Conservation (phyloP, 2,797 vertebrate species). For the Liparis tanakae region DNA sequence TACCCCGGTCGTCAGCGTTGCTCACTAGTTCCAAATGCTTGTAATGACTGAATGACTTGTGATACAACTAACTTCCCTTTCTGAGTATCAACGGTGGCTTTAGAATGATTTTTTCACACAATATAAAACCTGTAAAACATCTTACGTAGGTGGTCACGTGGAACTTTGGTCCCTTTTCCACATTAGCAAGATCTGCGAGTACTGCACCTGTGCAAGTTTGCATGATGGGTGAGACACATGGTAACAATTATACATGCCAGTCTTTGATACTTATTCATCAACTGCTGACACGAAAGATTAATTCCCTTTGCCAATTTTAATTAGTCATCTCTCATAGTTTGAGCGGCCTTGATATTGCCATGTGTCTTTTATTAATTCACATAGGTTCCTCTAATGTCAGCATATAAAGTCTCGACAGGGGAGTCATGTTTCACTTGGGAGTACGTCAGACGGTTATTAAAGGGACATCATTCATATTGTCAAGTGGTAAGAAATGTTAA, state of each 20-base stretch:
- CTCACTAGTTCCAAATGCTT: not conserved
- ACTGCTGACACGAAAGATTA: conserved; percentile 70
- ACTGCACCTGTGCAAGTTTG: conserved; percentile 38
- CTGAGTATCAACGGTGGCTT: not conserved
- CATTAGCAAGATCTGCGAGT: conserved; percentile 31
- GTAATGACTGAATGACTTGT: not conserved
- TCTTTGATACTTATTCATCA: conserved; percentile 74
- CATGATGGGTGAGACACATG: conserved; percentile 32
- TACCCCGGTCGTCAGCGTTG: not conserved
- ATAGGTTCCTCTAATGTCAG: conserved; percentile 68
- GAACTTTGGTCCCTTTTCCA: not conserved
- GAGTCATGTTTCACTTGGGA: conserved; percentile 64
- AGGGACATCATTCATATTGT: conserved; percentile 62
- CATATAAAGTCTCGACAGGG: conserved; percentile 61
- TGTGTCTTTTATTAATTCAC: conserved; percentile 72
- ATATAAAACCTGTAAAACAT: not conserved
- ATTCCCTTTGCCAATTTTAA: conserved; percentile 71
- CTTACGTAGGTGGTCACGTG: not conserved
- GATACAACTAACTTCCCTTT: conserved; percentile 8
- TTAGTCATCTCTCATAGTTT: conserved; percentile 63
- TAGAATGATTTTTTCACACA: conserved; percentile 5
- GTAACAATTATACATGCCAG: conserved; percentile 53
- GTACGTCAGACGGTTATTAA: conserved; percentile 56
- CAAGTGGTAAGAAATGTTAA: conserved; percentile 58
- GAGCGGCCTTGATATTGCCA: conserved; percentile 45